A percentile compares a stretch with the other conserved stretches of the same genome.
Conservation (phyloP, 1,140 invertebrate species). For the Hypsibius dujardini region DNA sequence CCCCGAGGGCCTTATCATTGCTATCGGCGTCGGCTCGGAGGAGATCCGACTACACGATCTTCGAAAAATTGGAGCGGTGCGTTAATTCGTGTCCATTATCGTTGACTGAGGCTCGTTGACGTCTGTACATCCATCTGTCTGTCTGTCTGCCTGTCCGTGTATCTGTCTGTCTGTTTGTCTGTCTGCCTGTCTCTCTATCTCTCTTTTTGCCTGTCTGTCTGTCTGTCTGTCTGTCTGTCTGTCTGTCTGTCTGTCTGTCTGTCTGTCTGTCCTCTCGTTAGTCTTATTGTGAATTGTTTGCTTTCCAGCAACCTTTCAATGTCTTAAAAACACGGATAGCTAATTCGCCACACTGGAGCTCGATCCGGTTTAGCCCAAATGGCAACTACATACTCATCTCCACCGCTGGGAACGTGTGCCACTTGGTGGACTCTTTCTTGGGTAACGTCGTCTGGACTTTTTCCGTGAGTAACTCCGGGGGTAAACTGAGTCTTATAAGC, state of each 20-base stretch:
- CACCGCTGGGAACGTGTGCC: background rate
- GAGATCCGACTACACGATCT: constrained; percentile 87
- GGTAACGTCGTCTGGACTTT: background rate
- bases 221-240: background rate
- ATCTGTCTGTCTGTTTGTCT: too few species aligned
- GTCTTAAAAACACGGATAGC: background rate
- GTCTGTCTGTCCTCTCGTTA: too few species aligned
- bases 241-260: too few species aligned
- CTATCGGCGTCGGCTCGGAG: constrained; percentile 92
- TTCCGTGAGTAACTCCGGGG: background rate
- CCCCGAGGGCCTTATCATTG: constrained; percentile 95
- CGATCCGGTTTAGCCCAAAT: background rate
- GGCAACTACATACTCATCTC: background rate
- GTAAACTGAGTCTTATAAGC: background rate
- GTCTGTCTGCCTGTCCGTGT: too few species aligned
- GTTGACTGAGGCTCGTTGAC: too few species aligned
- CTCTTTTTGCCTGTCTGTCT: too few species aligned
- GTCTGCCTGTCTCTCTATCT: too few species aligned
- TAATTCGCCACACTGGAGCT: background rate
- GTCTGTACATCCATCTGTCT: too few species aligned
- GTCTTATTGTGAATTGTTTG: background rate
- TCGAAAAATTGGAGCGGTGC: constrained; percentile 30
- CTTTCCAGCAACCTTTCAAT: background rate
- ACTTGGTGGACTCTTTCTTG: background rate
- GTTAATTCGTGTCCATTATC: background rate